A percentile compares a stretch with the other conserved stretches of the same genome.
Evolutionary conservation across 2,113 vertebrate genomes (phyloP).

Genomic region (Pitta sordida): DNA sequence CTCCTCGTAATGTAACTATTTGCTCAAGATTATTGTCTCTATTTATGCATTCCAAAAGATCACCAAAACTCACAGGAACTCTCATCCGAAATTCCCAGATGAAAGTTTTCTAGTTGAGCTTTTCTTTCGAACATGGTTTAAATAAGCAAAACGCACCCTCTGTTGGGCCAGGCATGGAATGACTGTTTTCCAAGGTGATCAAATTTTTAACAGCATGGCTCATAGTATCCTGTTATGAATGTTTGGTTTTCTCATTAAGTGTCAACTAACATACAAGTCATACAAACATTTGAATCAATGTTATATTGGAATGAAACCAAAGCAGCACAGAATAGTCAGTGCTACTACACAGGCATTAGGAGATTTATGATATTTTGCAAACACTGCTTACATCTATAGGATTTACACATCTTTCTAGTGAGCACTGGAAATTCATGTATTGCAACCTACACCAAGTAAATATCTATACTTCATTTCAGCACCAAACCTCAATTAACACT

Average conservation of each 20-base stretch:
- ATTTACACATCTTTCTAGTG: background rate
- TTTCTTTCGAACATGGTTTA: background rate
- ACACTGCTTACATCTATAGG: background rate
- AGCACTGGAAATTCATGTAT: background rate
- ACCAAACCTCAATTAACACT: background rate
- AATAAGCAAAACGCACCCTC: constrained; percentile 8
- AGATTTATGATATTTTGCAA: background rate
- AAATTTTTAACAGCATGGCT: background rate
- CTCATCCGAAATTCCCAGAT: background rate
- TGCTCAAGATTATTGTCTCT: constrained; percentile 9
- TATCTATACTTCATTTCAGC: background rate
- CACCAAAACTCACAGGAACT: background rate
- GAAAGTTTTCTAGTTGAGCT: background rate
- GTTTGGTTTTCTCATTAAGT: background rate
- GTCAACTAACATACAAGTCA: background rate
- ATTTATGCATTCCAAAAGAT: background rate
- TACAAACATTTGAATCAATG: background rate
- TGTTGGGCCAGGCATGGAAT: constrained; percentile 10
- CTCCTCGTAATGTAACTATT: constrained; percentile 18
- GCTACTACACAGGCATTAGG: background rate
- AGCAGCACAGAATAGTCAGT: background rate
- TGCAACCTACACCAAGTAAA: background rate
- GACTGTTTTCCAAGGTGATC: background rate
- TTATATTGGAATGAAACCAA: background rate
- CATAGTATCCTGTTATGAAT: background rate